These are phyloP conservation scores for Eurytoma adleriae DNA, from an alignment of 2,888 invertebrate genomes.

Conservation along the genomic window DNA sequence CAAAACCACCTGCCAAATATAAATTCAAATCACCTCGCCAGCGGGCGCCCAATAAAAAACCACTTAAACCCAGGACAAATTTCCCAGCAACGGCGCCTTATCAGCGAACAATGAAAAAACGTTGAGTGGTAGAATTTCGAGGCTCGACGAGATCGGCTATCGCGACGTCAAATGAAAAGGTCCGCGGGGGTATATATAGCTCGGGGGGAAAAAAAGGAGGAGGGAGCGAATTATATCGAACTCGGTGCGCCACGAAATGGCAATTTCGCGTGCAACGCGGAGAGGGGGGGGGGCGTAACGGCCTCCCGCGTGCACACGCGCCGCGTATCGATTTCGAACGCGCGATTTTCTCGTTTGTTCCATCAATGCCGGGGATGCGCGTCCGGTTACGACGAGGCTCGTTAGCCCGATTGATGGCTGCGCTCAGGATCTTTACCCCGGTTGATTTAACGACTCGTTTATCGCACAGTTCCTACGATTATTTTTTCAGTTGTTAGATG, in stretches of 20 bases:
- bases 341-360: conserved; percentile 32
- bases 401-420: not conserved
- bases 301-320: not conserved
- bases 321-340: conserved; percentile 23
- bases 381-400: not conserved
- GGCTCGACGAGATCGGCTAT: not conserved
- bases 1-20: too few species aligned
- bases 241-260: conserved; percentile 31
- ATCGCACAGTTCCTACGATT: too few species aligned
- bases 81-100: too few species aligned
- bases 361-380: conserved; percentile 17
- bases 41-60: too few species aligned
- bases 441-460: too few species aligned
- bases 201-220: not conserved
- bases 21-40: too few species aligned
- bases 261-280: conserved; percentile 44
- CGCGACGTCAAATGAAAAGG: not conserved
- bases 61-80: too few species aligned
- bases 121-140: not conserved
- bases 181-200: not conserved
- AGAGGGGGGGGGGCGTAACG: not conserved
- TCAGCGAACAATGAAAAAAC: not conserved
- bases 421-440: not conserved
- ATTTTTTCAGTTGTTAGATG: too few species aligned
- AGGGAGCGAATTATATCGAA: not conserved